Evolutionary conservation across 2,888 invertebrate species (phyloP), one percentile per base, ranked within the genome.

Genomic region (Sclerodermus sp.): DNA sequence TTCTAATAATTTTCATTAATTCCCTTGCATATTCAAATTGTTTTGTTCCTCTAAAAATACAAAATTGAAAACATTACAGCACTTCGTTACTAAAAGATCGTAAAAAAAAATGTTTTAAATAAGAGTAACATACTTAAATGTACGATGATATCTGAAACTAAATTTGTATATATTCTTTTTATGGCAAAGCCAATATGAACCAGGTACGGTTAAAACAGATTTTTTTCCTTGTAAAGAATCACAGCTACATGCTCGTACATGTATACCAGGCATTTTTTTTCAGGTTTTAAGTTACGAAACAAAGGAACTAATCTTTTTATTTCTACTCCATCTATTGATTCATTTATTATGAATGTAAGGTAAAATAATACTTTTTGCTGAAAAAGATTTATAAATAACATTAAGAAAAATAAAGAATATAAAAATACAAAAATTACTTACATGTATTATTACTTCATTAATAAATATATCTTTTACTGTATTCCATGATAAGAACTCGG

Each of bases 221-320:
- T 68, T 71, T 52, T 71, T 66, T 46, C 65, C 60, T 49, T 63
- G 58, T 42, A 72, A 71, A 77, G 73, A 60, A 70, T 68, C 49
- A 55, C 68, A 60, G 68, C 72, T 68, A 77, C 67, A 31, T 58
- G 73, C 53, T 52, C 68, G 73, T 76, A 78, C 66, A 78, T 74
- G 64, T 76, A 76, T 70, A 74, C 77, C 74, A 77, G 76, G 73
- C 77, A 78, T 77, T 71, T 71, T 69, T 71, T 67, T 50, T 77
- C 76, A 0, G 77, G 77, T 53, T 71, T 67, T 23, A 76, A 55
- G 44, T 77, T 70, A 57, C 63, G 58, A 51, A 78, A 77, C n/a
- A 78, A 44, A 10, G 78, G 78, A 47, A 78, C 68, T 15, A 78
- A 54, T 58, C 67, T 72, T 13, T 62, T 64, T 1, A 55, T 50